phyloP scores from a whole-genome alignment of 53 echinoderm and acorn worm species.

The Actinopyga echinites region DNA sequence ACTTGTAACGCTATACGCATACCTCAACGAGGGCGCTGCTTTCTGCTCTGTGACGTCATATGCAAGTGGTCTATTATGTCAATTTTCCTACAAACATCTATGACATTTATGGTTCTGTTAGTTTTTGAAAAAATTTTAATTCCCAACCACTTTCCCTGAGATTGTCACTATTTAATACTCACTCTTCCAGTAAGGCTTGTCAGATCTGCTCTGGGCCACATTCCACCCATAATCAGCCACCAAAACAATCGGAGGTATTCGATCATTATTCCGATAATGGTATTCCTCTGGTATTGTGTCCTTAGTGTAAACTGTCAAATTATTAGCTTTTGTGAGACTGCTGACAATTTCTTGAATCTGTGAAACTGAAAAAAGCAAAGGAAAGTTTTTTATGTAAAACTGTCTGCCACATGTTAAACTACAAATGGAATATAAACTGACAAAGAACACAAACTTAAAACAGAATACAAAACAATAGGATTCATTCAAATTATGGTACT shows the following conservation, averaged over 20 bases:
- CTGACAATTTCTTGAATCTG: slow-evolving; percentile 37
- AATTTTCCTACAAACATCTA: too few relatives aligned
- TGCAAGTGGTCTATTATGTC: too few relatives aligned
- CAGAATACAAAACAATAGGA: background rate
- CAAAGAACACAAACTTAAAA: background rate
- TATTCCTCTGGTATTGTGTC: slow-evolving; percentile 69
- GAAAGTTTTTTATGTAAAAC: background rate
- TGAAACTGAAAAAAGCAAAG: slow-evolving; percentile 25
- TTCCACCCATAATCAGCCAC: slow-evolving; percentile 82
- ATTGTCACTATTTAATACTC: too few relatives aligned
- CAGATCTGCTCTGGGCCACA: slow-evolving; percentile 43
- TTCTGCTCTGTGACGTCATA: too few relatives aligned
- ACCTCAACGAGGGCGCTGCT: too few relatives aligned
- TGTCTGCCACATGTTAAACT: background rate
- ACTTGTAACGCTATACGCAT: too few relatives aligned
- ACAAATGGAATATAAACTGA: background rate
- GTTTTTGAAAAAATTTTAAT: slow-evolving; percentile 50
- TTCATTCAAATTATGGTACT: too few relatives aligned
- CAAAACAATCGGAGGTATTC: slow-evolving; percentile 77
- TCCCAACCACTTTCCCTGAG: too few relatives aligned
- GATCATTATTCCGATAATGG: slow-evolving; percentile 75
- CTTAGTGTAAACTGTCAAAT: slow-evolving; percentile 67
- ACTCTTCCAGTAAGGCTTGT: slow-evolving; percentile 13
- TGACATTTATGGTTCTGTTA: too few relatives aligned
- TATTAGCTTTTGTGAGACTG: slow-evolving; percentile 23